Base-by-base conservation (phyloP, 35 echinoderm and acorn worm genomes). In the Chiridota heheva region DNA sequence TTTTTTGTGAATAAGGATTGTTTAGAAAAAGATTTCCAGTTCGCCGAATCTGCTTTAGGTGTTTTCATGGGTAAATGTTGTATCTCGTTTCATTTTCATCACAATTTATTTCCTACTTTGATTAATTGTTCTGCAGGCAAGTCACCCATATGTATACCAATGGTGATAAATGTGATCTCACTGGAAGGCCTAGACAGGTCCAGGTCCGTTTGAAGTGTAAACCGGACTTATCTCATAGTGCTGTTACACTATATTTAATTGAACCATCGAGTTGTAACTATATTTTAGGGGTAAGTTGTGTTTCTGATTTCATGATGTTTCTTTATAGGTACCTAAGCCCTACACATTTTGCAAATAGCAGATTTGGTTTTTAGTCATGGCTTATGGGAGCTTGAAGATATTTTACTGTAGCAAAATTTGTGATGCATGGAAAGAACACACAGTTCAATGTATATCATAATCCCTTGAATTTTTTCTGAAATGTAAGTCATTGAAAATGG, bases 161-260 rank as follows among this genome's bases (percentile, higher is more conserved):
- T 68, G 92, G 92, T 47, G 92, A 96, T 90, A 55, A 90, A 58
- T 96, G 92, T 83, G 92, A 96, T 49, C 13, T 96, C 4, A 96
- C 92, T 5, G 92, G 92, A 2, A 96, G 87, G 83, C 81, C 82
- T 36, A 61, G 92, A 20, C 86, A 90, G 44, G 92, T 90, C 2
- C 92, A 90, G 62, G 92, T 96, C 10, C 86, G 77, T 37, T 72
- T 96, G 46, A 90, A 96, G 60, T 96, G 92, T 59, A 96, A 90
- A 71, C 87, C 81, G 67, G 67, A 78, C 29, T 42, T 86, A 15
- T 37, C 68, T 36, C 76, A 67, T 34, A 82, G 75, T 58, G 73
- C 92, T 16, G 92, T 96, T 59, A 86, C 82, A 1, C 77, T 96
- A 15, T 96, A 86, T 49, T 67, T 96, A n/a, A 32, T 86, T 22